Conservation (phyloP, 2,888 invertebrate species). For the Syritta pipiens region DNA sequence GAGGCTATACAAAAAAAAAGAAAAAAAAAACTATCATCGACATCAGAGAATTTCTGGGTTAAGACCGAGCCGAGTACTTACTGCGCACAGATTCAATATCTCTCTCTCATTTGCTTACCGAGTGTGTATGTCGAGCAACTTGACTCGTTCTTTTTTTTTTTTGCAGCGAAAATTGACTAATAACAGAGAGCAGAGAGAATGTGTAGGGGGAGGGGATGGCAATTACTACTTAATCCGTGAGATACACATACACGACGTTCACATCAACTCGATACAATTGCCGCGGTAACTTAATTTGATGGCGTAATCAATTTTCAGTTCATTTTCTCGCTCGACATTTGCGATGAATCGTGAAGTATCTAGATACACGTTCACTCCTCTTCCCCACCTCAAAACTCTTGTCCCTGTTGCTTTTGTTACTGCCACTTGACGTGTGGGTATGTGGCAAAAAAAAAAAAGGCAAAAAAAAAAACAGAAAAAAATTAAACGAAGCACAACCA, state of each 20-base stretch:
- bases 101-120: slow-evolving; percentile 36
- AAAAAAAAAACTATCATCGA: too few relatives aligned
- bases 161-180: slow-evolving; percentile 23
- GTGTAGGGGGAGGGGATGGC: too few relatives aligned
- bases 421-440: neutral
- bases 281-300: slow-evolving; percentile 50
- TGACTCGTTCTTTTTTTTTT: neutral
- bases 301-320: slow-evolving; percentile 61
- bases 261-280: slow-evolving; percentile 20
- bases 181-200: slow-evolving; percentile 27
- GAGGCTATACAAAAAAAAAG: too few relatives aligned
- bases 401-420: slow-evolving; percentile 10
- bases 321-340: slow-evolving; percentile 52
- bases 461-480: neutral
- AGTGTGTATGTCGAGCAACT: slow-evolving; percentile 22
- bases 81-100: too few relatives aligned
- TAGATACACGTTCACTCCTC: neutral
- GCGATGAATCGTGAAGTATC: slow-evolving; percentile 44
- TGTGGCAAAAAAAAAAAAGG: too few relatives aligned
- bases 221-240: slow-evolving; percentile 44
- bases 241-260: slow-evolving; percentile 21
- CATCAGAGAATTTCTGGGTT: slow-evolving; percentile 39
- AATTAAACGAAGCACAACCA: slow-evolving; percentile 25
- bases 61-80: too few relatives aligned
- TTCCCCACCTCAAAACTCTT: slow-evolving; percentile 1